Percentiles rank a stretch among this genome's conserved stretches.
Evolutionary conservation across 2,113 vertebrate genomes (phyloP).

Genomic region (Dipodomys spectabilis): DNA sequence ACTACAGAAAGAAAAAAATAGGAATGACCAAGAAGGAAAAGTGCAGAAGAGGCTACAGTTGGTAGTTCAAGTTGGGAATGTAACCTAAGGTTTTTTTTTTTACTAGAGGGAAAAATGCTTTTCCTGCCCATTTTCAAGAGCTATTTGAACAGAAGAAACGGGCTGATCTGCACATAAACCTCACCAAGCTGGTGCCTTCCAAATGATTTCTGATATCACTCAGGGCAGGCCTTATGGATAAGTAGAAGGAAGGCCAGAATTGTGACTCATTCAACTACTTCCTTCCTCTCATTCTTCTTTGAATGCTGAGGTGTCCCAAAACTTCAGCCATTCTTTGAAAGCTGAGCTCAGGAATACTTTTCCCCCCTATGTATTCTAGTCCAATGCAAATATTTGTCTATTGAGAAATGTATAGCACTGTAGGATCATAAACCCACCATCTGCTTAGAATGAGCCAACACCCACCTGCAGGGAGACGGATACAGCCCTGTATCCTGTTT

Average conservation of each 20-base stretch:
- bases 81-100: not conserved
- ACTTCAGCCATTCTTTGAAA: conserved; percentile 74
- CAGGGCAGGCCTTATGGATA: conserved; percentile 23
- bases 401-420: conserved; percentile 79
- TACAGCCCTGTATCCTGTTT: conserved; percentile 85
- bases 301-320: conserved; percentile 87
- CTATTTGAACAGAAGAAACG: not conserved
- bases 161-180: not conserved
- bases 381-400: conserved; percentile 88
- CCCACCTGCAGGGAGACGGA: conserved; percentile 83
- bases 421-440: conserved; percentile 84
- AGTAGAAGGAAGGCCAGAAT: not conserved
- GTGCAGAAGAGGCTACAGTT: not conserved
- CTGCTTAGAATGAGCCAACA: conserved; percentile 85
- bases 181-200: conserved; percentile 65
- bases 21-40: conserved; percentile 21
- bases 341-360: conserved; percentile 74
- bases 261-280: conserved; percentile 29
- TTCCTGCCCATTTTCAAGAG: not conserved
- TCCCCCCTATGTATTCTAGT: conserved; percentile 82
- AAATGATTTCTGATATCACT: conserved; percentile 52
- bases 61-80: not conserved
- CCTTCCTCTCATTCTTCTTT: conserved; percentile 17
- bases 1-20: not conserved
- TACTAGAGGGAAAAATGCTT: not conserved